Percentiles rank a stretch among this genome's conserved stretches.
Evolutionary conservation across 2,888 invertebrate species (phyloP).

Genomic region (Dinocampus coccinellae): DNA sequence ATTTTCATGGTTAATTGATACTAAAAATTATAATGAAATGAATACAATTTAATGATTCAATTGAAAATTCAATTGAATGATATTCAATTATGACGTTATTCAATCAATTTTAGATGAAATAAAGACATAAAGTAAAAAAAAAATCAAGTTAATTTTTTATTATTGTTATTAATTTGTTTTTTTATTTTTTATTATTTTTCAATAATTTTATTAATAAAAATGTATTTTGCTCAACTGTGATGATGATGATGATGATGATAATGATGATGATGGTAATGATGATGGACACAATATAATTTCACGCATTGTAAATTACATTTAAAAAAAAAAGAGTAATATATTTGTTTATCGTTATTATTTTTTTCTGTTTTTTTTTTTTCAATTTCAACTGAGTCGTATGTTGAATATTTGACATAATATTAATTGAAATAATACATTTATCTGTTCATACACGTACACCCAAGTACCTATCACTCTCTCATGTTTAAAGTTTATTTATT

Average conservation of each 20-base stretch:
- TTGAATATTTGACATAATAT: not conserved
- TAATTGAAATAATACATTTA: conserved; percentile 6
- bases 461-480: not conserved
- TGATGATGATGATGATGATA: too few species aligned
- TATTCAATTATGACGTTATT: not conserved
- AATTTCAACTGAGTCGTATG: conserved; percentile 3
- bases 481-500: not conserved
- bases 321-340: conserved; percentile 21
- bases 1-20: too few species aligned
- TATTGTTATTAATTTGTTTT: too few species aligned
- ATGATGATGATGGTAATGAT: too few species aligned
- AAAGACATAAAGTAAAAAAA: not conserved
- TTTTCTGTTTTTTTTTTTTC: conserved; percentile 17
- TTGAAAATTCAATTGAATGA: too few species aligned
- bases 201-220: conserved; percentile 43
- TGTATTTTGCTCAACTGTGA: conserved; percentile 38
- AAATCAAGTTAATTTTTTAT: too few species aligned
- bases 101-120: not conserved
- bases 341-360: conserved; percentile 4
- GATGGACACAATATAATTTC: conserved; percentile 39
- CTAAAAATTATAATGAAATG: too few species aligned
- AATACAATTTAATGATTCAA: too few species aligned
- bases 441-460: conserved; percentile 4
- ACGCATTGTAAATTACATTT: too few species aligned
- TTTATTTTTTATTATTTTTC: conserved; percentile 29